Evolutionary conservation across 2,113 vertebrate species (phyloP).

Genomic region (Chunga burmeisteri): DNA sequence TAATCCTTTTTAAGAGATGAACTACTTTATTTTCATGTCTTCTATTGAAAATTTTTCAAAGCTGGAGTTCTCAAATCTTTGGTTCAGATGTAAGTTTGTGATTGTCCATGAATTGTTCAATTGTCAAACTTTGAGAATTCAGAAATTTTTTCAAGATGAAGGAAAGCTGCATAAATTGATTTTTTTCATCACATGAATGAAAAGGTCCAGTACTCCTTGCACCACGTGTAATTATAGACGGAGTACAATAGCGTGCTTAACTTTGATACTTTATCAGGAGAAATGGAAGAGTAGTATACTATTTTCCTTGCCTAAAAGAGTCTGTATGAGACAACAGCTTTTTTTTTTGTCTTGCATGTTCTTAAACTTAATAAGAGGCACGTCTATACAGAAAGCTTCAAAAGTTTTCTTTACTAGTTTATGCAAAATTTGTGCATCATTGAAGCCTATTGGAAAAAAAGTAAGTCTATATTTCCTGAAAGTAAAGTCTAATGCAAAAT

Average conservation of each 20-base stretch:
- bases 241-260: background rate
- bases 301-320: background rate
- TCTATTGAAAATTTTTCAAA: background rate
- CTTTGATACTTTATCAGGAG: background rate
- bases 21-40: background rate
- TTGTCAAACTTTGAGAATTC: background rate
- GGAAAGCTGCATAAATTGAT: background rate
- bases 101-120: background rate
- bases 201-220: background rate
- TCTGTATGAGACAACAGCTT: background rate
- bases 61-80: background rate
- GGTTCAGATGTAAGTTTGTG: background rate
- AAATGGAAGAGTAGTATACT: background rate
- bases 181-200: background rate
- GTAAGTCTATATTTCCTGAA: background rate
- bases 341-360: background rate
- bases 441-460: background rate
- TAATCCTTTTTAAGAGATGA: slow-evolving; percentile 19
- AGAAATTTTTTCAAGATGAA: background rate
- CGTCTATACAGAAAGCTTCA: background rate
- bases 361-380: background rate
- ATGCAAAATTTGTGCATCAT: background rate
- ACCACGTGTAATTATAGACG: background rate
- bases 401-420: background rate
- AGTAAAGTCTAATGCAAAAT: background rate